Evolutionary conservation across 2,888 invertebrate species (phyloP), one percentile per base, ranked within the genome.

Genomic region (Drosophila colorata): DNA sequence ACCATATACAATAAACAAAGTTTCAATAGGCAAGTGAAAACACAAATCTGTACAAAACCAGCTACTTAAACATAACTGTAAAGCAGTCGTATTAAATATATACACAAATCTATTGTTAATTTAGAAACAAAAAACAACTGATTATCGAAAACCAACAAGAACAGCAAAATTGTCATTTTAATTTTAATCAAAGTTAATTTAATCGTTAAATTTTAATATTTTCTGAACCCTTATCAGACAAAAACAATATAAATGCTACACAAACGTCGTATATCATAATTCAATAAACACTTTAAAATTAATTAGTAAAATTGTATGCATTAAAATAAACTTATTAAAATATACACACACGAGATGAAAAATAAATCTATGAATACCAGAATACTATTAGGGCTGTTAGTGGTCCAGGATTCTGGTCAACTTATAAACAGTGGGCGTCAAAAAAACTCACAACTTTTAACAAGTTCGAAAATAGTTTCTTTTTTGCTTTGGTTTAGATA

Each of bases 241-340:
- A 65, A 52, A 67, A 57, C 59, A 74, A 61, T 72, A 66, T 71
- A 64, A 49, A 63, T 41, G 28, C 33, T 64, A 74, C 60, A 61
- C 74, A 63, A 74, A 68, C 48, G 40, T 74, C 56, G 37, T 78
- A 64, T 84, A 80, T 72, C 52, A 81, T 78, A 66, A 74, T 66
- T 78, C 74, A 77, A 66, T 77, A 81, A 78, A 61, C 56, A 68
- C 59, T 68, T 67, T 73, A 68, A 78, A 87, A 61, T 85, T 82
- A 82, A 82, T 82, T 82, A 82, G 81, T 78, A 85, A 85, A 82
- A 87, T 82, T 82, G 63, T 87, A 80, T 73, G 65, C 20, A 74
- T 71, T 76, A 71, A 77, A 68, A 18, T 38, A 52, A 73, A 72
- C 28, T 49, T 76, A 77, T 72, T 48, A 43, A 59, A 52, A 76